Conservation (phyloP, 2,113 vertebrate species). For the Lophochroa leadbeateri region DNA sequence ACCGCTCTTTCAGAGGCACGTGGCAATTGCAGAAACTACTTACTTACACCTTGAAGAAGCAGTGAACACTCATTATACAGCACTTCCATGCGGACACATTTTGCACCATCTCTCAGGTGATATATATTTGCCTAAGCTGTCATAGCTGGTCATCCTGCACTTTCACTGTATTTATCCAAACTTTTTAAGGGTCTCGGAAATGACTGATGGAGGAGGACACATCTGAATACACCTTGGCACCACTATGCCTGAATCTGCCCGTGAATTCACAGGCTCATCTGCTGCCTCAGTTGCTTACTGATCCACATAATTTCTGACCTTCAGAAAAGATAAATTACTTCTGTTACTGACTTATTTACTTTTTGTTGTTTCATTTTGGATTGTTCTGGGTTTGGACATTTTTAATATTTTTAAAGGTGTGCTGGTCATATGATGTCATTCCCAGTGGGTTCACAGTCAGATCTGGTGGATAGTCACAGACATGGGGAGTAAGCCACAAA, state of each 20-base stretch:
- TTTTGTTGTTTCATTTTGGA: neutral
- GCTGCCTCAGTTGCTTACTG: neutral
- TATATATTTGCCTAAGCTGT: neutral
- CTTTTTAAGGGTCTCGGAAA: neutral
- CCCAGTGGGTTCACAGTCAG: neutral
- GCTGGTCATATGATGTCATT: neutral
- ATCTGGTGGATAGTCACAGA: neutral
- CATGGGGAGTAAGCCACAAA: neutral
- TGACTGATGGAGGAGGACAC: neutral
- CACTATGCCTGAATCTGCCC: too few relatives aligned
- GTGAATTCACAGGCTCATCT: neutral
- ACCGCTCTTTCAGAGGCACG: neutral
- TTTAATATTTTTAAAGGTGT: neutral
- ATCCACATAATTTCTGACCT: neutral
- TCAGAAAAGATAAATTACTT: neutral
- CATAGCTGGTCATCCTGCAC: neutral
- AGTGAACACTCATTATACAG: neutral
- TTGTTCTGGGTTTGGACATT: neutral
- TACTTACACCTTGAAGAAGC: neutral
- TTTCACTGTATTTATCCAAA: neutral
- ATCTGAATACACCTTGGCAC: neutral
- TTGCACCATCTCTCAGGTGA: neutral
- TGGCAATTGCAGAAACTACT: neutral
- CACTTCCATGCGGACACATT: rapidly evolving
- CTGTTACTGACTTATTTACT: neutral